These are phyloP conservation scores for Spatulosminthurus flaviceps DNA, from an alignment of 2,888 invertebrate genomes.

Conservation along the genomic window DNA sequence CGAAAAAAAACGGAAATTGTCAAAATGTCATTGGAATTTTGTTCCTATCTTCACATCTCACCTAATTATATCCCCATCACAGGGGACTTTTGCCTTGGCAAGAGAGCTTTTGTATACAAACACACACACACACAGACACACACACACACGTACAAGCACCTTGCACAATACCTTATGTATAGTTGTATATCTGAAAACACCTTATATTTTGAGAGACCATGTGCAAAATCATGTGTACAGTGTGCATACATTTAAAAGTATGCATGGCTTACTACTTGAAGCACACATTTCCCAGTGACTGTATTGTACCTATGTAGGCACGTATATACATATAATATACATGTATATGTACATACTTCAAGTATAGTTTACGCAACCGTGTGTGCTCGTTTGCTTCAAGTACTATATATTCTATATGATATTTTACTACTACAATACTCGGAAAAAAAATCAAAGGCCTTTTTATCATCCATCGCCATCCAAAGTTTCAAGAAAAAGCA, in stretches of 20 bases:
- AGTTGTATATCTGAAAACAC: neutral
- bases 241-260: neutral
- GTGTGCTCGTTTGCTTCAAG: constrained; percentile 14
- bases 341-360: no score
- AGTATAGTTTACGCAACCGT: neutral
- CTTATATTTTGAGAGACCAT: neutral
- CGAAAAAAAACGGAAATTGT: neutral
- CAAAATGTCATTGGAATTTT: neutral
- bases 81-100: no score
- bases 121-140: neutral
- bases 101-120: no score
- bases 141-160: neutral
- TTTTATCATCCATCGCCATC: neutral
- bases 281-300: no score
- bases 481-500: no score
- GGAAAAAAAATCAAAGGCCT: neutral
- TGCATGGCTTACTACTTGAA: neutral
- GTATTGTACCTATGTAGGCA: no score
- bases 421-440: neutral
- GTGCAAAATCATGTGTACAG: neutral
- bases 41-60: neutral
- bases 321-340: no score
- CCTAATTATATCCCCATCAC: no score
- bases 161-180: neutral
- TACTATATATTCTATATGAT: neutral